Percentiles rank a stretch among this genome's conserved stretches.
Evolutionary conservation across 2,113 vertebrate genomes (phyloP).

Genomic region (Callaeas wilsoni): DNA sequence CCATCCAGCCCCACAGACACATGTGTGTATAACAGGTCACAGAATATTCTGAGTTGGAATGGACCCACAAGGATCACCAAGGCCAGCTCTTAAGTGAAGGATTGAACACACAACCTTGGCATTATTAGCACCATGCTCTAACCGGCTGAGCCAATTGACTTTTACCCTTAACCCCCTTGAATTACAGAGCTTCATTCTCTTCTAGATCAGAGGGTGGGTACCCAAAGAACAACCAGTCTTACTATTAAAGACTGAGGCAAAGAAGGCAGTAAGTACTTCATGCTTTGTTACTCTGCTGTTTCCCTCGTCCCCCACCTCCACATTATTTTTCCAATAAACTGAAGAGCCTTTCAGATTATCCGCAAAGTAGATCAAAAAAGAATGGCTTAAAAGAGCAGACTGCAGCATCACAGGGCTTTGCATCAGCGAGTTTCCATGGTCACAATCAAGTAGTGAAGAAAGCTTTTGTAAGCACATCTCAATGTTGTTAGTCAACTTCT

Average conservation of each 20-base stretch:
- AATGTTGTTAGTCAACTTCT: background rate
- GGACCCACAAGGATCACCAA: background rate
- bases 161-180: background rate
- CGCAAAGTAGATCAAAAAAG: background rate
- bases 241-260: background rate
- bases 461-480: background rate
- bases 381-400: constrained; percentile 18
- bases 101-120: background rate
- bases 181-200: background rate
- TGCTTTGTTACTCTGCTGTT: background rate
- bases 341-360: constrained; percentile 3
- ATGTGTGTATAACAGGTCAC: background rate
- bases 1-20: background rate
- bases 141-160: background rate
- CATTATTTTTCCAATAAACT: background rate
- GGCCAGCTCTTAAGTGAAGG: background rate
- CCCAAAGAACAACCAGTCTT: background rate
- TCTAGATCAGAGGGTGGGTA: background rate
- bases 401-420: background rate
- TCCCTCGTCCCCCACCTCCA: rapidly evolving
- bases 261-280: background rate
- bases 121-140: background rate
- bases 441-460: background rate
- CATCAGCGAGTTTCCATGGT: constrained; percentile 12
- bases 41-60: background rate